Evolutionary conservation across 2,113 vertebrate genomes (phyloP).

Genomic region (Ariopsis seemanni): DNA sequence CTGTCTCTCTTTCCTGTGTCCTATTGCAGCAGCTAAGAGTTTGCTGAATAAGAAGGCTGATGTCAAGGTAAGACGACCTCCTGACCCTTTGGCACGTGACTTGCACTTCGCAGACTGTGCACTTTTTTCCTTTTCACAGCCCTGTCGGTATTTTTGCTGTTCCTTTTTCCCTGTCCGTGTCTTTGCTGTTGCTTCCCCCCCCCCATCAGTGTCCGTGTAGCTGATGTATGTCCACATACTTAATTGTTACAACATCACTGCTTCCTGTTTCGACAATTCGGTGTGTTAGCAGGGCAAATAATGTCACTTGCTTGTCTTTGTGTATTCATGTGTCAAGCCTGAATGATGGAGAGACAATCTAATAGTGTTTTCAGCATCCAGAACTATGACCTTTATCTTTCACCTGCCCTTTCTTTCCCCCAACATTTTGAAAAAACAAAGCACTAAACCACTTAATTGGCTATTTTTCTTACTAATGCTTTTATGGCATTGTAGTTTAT

Average conservation of each 20-base stretch:
- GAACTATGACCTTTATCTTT: not conserved
- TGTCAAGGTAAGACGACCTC: slow-evolving; percentile 52
- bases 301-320: slow-evolving; percentile 17
- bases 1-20: slow-evolving; percentile 52
- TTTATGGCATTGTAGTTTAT: not conserved
- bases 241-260: not conserved
- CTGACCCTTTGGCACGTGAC: slow-evolving; percentile 6
- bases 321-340: not conserved
- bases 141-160: not conserved
- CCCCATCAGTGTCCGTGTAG: not conserved
- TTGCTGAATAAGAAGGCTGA: slow-evolving; percentile 58
- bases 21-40: slow-evolving; percentile 52
- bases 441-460: not conserved
- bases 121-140: not conserved
- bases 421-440: not conserved
- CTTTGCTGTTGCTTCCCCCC: not conserved
- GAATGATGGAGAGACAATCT: not conserved
- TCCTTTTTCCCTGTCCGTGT: not conserved
- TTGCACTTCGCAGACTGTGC: not conserved
- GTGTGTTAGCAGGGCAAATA: not conserved
- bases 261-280: not conserved
- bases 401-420: not conserved
- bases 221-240: not conserved
- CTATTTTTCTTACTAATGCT: not conserved
- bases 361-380: not conserved